Conservation (phyloP, 1,140 invertebrate species). For the Lerema accius region DNA sequence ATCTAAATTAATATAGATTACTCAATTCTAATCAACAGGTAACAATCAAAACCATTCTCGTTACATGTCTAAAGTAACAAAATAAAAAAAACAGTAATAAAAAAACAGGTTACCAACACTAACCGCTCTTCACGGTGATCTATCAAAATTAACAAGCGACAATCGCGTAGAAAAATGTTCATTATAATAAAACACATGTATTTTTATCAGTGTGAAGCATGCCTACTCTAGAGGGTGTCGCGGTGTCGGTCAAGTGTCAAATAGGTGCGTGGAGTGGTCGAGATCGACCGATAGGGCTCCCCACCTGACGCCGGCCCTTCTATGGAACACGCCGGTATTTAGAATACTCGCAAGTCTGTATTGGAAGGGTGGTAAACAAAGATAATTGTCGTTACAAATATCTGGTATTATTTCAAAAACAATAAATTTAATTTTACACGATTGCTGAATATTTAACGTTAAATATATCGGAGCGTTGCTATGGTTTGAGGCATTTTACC, state of each 20-base stretch:
- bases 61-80: too few relatives aligned
- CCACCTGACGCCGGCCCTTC: conserved; percentile 40
- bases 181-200: conserved; percentile 67
- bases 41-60: too few relatives aligned
- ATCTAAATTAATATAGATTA: too few relatives aligned
- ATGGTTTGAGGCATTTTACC: too few relatives aligned
- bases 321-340: background rate
- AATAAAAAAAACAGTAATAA: too few relatives aligned
- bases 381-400: conserved; percentile 24
- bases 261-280: conserved; percentile 60
- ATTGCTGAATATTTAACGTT: too few relatives aligned
- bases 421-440: background rate
- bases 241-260: conserved; percentile 63
- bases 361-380: conserved; percentile 24
- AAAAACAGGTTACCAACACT: too few relatives aligned
- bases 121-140: conserved; percentile 40
- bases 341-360: conserved; percentile 10
- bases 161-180: conserved; percentile 51
- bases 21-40: too few relatives aligned
- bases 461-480: too few relatives aligned
- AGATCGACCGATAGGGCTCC: conserved; percentile 55
- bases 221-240: conserved; percentile 41
- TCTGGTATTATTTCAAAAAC: background rate
- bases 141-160: conserved; percentile 55
- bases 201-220: conserved; percentile 53